Evolutionary conservation across 1,140 invertebrate genomes (phyloP).

Genomic region (Pararge aegeria): DNA sequence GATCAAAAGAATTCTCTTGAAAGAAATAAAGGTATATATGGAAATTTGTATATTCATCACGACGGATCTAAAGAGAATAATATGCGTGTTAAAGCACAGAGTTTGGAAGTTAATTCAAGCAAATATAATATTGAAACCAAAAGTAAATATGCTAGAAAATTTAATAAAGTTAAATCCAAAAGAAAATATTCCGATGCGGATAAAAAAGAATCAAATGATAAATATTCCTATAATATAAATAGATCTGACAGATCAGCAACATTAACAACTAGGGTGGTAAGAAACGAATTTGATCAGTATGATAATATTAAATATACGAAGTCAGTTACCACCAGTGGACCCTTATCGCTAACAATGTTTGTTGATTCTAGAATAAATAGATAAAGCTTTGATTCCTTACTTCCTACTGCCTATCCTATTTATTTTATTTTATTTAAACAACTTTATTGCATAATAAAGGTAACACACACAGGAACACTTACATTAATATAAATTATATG

Average conservation of each 20-base stretch:
- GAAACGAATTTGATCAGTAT: slow-evolving; percentile 46
- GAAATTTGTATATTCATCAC: too few relatives aligned
- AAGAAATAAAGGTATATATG: too few relatives aligned
- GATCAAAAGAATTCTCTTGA: slow-evolving; percentile 19
- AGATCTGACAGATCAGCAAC: not conserved
- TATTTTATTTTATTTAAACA: too few relatives aligned
- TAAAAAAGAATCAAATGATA: not conserved
- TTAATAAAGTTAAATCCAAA: not conserved
- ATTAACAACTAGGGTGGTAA: slow-evolving; percentile 28
- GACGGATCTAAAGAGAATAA: too few relatives aligned
- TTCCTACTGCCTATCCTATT: too few relatives aligned
- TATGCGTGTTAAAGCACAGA: too few relatives aligned
- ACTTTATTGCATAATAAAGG: too few relatives aligned
- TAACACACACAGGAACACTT: too few relatives aligned
- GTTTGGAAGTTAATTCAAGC: too few relatives aligned
- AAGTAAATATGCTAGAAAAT: not conserved
- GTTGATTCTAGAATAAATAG: not conserved
- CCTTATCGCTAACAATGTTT: not conserved
- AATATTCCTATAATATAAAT: slow-evolving; percentile 10
- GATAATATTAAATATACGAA: slow-evolving; percentile 20
- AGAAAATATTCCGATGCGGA: not conserved
- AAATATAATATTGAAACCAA: too few relatives aligned
- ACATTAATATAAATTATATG: too few relatives aligned
- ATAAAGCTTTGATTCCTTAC: not conserved
- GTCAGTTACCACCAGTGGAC: not conserved